Percentiles rank a stretch among this genome's conserved stretches.
Conservation (phyloP, 2,888 invertebrate species). For the Proisotoma minuta region DNA sequence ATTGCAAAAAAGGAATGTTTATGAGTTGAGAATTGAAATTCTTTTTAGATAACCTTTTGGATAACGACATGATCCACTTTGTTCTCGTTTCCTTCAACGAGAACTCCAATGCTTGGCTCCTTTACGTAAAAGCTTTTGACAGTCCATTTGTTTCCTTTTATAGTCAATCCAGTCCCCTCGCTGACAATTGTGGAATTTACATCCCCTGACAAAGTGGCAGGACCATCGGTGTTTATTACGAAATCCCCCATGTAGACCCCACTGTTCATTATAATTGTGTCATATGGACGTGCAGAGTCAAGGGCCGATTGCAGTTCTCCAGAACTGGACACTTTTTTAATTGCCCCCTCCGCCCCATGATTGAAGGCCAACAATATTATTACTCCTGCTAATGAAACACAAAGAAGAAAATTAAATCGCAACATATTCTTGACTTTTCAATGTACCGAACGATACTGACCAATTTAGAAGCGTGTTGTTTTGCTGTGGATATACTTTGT, state of each 20-base stretch:
- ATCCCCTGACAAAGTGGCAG: constrained; percentile 40
- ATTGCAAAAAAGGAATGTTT: not conserved
- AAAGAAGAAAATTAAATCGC: not conserved
- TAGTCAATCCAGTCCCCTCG: constrained; percentile 40
- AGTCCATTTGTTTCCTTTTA: constrained; percentile 41
- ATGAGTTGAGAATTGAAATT: not conserved
- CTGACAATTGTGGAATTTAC: constrained; percentile 41
- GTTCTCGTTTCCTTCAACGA: constrained; percentile 38
- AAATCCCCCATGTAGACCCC: constrained; percentile 40
- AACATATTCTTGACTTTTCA: too few species aligned
- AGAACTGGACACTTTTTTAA: constrained; percentile 27
- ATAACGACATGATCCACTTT: constrained; percentile 30
- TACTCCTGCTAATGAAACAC: too few species aligned
- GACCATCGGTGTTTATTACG: constrained; percentile 33
- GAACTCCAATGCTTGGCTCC: constrained; percentile 37
- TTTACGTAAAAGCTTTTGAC: constrained; percentile 43
- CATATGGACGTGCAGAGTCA: constrained; percentile 39
- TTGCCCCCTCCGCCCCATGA: constrained; percentile 8
- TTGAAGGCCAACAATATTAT: not conserved
- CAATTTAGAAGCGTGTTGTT: too few species aligned
- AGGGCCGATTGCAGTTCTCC: constrained; percentile 40
- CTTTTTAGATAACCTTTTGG: not conserved
- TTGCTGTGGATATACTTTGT: too few species aligned
- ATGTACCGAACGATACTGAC: too few species aligned
- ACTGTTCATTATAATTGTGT: constrained; percentile 41